Percentiles rank a stretch among this genome's conserved stretches.
phyloP scores from a whole-genome alignment of 2,888 invertebrate species.

The Oasisia sp. region DNA sequence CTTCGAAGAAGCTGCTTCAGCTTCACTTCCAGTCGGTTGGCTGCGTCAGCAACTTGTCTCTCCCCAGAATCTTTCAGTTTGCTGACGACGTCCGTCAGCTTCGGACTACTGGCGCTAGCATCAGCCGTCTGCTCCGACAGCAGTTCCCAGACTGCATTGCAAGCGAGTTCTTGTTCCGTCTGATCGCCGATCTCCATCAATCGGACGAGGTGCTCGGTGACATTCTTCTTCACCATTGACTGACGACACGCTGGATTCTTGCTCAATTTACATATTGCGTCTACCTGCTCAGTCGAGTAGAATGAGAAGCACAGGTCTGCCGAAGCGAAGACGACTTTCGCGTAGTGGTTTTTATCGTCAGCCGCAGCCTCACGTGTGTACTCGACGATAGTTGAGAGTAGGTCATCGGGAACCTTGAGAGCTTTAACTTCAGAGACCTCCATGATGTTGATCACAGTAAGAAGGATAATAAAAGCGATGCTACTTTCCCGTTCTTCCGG shows the following conservation, averaged over 20 bases:
- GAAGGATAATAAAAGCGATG: neutral
- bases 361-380: neutral
- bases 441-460: neutral
- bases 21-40: neutral
- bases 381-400: neutral
- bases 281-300: neutral
- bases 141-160: constrained; percentile 13
- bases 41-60: neutral
- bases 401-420: neutral
- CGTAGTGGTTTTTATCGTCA: neutral
- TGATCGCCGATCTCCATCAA: neutral
- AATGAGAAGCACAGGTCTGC: neutral
- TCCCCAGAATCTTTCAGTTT: neutral
- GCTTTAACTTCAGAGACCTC: neutral
- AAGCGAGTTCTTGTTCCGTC: neutral
- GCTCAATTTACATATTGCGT: neutral
- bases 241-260: neutral
- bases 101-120: neutral
- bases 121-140: neutral
- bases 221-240: neutral
- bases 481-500: neutral
- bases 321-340: neutral
- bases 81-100: neutral
- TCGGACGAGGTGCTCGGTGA: neutral
- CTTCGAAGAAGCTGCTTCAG: neutral